Conservation (phyloP, 2,888 invertebrate species). For the Tethea ocularis region DNA sequence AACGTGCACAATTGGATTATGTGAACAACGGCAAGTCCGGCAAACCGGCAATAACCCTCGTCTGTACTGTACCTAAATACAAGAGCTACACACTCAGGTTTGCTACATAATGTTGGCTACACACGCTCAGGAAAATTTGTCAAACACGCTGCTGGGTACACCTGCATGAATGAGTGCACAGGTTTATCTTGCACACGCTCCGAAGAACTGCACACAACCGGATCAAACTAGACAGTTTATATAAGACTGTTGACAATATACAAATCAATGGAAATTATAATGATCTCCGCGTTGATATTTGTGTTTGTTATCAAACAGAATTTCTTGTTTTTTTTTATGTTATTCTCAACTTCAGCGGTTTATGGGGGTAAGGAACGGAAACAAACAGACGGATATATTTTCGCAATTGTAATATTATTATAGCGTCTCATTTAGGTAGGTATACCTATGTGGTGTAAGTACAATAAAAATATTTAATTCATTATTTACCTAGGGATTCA, state of each 20-base stretch:
- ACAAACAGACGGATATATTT: no score
- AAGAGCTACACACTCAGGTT: not conserved
- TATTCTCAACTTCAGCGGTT: no score
- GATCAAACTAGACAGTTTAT: not conserved
- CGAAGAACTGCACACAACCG: constrained; percentile 17
- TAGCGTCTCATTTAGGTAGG: no score
- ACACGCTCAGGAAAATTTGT: constrained; percentile 16
- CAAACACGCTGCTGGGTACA: constrained; percentile 14
- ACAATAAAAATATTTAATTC: no score
- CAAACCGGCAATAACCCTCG: not conserved
- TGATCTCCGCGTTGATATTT: no score
- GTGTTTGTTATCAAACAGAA: no score
- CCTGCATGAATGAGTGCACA: constrained; percentile 31
- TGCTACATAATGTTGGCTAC: constrained; percentile 13
- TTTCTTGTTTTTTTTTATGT: no score
- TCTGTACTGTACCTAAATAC: constrained; percentile 1
- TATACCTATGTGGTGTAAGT: no score
- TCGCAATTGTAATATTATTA: no score
- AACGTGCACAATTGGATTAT: not conserved
- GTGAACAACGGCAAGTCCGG: not conserved
- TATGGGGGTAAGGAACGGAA: no score
- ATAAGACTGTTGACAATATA: not conserved
- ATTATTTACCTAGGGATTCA: no score
- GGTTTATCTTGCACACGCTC: constrained; percentile 32
- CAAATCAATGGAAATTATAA: not conserved